A percentile compares a stretch with the other conserved stretches of the same genome.
These are phyloP conservation scores for Diplogasteroides magnus DNA, from an alignment of 1,140 invertebrate genomes.

Conservation along the genomic window DNA sequence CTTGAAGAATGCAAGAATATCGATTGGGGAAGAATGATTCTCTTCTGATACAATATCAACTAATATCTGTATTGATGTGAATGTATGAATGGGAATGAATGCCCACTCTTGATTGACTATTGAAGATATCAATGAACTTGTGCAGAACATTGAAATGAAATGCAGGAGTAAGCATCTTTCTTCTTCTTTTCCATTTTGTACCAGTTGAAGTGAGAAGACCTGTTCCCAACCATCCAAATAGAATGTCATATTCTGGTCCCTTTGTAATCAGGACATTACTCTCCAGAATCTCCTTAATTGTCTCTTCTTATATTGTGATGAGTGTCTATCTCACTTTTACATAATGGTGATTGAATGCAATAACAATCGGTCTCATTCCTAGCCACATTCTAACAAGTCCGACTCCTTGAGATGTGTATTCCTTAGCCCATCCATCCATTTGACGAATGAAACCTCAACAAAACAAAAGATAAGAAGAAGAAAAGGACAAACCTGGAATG, in stretches of 20 bases:
- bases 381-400: conserved; percentile 25
- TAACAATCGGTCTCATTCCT: conserved; percentile 29
- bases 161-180: conserved; percentile 80
- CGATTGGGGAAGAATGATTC: conserved; percentile 61
- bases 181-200: conserved; percentile 63
- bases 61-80: background rate
- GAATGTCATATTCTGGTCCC: conserved; percentile 33
- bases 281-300: conserved; percentile 21
- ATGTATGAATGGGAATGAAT: background rate
- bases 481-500: conserved; percentile 13
- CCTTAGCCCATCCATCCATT: conserved; percentile 19
- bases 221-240: conserved; percentile 31
- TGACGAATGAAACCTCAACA: conserved; percentile 20
- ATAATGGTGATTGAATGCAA: conserved; percentile 22
- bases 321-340: conserved; percentile 24
- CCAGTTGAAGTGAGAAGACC: conserved; percentile 27
- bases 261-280: conserved; percentile 30
- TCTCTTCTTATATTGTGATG: background rate
- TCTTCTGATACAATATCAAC: conserved; percentile 58
- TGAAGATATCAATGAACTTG: conserved; percentile 66
- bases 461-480: background rate
- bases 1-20: conserved; percentile 71
- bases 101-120: conserved; percentile 62
- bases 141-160: conserved; percentile 83
- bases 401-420: conserved; percentile 16